Conservation (phyloP, 2,113 vertebrate species). For the Passer domesticus region DNA sequence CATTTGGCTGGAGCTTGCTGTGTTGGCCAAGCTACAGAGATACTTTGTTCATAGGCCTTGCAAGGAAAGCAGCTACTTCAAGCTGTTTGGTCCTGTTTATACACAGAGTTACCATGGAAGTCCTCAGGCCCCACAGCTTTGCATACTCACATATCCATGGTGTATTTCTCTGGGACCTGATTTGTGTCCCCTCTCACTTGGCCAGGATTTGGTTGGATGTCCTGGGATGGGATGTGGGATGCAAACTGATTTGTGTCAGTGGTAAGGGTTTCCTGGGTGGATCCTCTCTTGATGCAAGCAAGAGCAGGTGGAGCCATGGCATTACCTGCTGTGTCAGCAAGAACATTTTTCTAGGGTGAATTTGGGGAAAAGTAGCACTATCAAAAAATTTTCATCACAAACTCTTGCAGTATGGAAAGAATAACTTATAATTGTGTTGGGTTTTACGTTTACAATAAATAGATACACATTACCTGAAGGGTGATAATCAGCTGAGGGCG, state of each 20-base stretch:
- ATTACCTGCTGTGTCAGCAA: not conserved
- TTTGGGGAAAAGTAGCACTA: not conserved
- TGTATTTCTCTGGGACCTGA: not conserved
- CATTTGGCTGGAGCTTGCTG: conserved; percentile 59
- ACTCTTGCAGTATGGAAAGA: not conserved
- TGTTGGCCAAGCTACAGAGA: conserved; percentile 60
- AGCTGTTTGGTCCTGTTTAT: conserved; percentile 53
- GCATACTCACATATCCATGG: not conserved
- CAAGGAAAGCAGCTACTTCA: conserved; percentile 57
- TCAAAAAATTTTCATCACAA: not conserved
- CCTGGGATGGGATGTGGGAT: not conserved
- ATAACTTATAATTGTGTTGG: not conserved
- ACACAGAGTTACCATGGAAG: conserved; percentile 48
- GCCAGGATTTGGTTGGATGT: not conserved
- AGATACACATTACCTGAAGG: not conserved
- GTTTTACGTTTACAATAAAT: not conserved
- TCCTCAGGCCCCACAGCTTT: not conserved
- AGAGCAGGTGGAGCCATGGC: not conserved
- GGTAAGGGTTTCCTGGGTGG: not conserved
- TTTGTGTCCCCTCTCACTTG: not conserved
- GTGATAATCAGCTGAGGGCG: not conserved
- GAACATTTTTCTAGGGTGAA: not conserved
- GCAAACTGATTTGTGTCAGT: not conserved
- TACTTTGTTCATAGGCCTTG: conserved; percentile 41
- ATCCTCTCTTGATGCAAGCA: not conserved